Percentiles rank a stretch among this genome's conserved stretches.
Conservation (phyloP, 2,888 invertebrate genomes). For the Clitarchus hookeri region DNA sequence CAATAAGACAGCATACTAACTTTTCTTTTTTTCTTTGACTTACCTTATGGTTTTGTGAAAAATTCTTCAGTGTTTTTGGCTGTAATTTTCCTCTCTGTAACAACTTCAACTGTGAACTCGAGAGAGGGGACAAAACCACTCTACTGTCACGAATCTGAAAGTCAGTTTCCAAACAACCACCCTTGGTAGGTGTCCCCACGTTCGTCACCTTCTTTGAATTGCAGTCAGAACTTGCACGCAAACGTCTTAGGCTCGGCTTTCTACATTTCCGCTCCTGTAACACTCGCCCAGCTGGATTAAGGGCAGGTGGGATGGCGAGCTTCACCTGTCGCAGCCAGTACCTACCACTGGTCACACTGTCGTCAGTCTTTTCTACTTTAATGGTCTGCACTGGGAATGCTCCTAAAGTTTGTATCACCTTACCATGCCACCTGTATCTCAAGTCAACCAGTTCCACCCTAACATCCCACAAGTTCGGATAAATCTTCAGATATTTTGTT, state of each 20-base stretch:
- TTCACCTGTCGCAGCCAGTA: slow-evolving; percentile 7
- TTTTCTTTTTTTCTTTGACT: background rate
- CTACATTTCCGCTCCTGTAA: background rate
- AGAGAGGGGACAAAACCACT: background rate
- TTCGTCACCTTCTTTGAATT: background rate
- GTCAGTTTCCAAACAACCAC: background rate
- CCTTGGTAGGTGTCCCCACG: background rate
- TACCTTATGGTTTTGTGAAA: background rate
- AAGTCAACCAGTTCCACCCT: background rate
- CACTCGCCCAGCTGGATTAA: background rate
- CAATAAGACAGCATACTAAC: no score
- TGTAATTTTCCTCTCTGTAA: background rate
- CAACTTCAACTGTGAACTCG: background rate
- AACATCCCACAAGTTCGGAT: background rate
- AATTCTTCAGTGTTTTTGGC: background rate
- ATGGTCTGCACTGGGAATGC: background rate
- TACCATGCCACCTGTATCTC: background rate
- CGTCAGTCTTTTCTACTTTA: background rate
- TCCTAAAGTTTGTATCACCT: background rate
- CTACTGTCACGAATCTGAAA: background rate
- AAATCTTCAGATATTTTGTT: background rate
- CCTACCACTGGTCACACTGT: background rate
- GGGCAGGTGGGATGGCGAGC: background rate
- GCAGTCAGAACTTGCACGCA: background rate
- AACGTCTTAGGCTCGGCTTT: background rate